These are phyloP conservation scores for Geotrypetes seraphini DNA, from an alignment of 2,797 vertebrate genomes.

Conservation along the genomic window DNA sequence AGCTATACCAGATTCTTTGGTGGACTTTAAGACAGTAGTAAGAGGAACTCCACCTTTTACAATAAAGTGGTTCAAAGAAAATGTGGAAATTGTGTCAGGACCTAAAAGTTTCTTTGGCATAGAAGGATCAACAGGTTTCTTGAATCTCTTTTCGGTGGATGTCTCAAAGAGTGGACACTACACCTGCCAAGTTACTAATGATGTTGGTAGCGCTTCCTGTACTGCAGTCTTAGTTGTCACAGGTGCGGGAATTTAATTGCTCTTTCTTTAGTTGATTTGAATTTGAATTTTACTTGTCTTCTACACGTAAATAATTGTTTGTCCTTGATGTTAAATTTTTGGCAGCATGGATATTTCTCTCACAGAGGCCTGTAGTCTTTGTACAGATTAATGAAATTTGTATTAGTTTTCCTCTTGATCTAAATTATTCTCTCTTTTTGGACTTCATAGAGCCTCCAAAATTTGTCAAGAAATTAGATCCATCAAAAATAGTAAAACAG, in stretches of 20 bases:
- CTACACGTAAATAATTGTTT: background rate
- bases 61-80: conserved; percentile 95
- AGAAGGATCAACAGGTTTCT: conserved; percentile 78
- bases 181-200: conserved; percentile 90
- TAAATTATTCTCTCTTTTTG: conserved; percentile 36
- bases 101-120: conserved; percentile 82
- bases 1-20: conserved; percentile 74
- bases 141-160: conserved; percentile 87
- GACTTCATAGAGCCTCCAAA: conserved; percentile 94
- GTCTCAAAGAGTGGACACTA: conserved; percentile 77
- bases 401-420: background rate
- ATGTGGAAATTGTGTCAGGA: conserved; percentile 80
- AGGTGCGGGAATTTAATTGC: conserved; percentile 70
- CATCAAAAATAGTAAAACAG: conserved; percentile 79
- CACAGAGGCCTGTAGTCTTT: background rate
- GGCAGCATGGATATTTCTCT: background rate
- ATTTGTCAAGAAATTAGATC: conserved; percentile 88
- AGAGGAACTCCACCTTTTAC: conserved; percentile 88
- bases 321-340: background rate
- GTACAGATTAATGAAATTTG: background rate
- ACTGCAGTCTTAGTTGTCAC: conserved; percentile 78
- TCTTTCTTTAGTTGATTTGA: conserved; percentile 7
- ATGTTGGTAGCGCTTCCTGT: conserved; percentile 86
- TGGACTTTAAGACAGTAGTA: conserved; percentile 82
- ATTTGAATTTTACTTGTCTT: background rate